These are phyloP conservation scores for Eupsilia transversa DNA, from an alignment of 2,888 invertebrate genomes.

Conservation along the genomic window DNA sequence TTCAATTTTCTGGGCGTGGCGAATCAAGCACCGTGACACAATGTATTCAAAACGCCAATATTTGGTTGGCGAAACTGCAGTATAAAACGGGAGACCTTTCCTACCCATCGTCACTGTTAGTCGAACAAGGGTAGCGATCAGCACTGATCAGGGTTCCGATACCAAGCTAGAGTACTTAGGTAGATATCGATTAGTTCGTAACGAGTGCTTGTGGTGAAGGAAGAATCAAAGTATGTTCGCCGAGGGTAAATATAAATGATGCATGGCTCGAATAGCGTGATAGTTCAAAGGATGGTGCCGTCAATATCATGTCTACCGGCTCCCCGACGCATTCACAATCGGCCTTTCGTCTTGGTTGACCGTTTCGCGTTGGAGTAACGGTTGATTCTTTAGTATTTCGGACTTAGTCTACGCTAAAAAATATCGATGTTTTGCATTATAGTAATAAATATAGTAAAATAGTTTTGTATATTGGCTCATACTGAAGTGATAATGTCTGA, in stretches of 20 bases:
- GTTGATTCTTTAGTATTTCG: constrained; percentile 32
- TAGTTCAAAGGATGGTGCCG: constrained; percentile 88
- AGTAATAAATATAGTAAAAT: constrained; percentile 1
- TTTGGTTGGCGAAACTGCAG: constrained; percentile 85
- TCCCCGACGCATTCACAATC: constrained; percentile 78
- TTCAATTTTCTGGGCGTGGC: constrained; percentile 91
- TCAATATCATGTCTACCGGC: constrained; percentile 78
- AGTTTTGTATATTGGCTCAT: constrained; percentile 30
- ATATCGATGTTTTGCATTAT: constrained; percentile 5
- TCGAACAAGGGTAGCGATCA: constrained; percentile 78
- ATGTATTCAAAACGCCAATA: constrained; percentile 90
- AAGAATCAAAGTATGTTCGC: constrained; percentile 90
- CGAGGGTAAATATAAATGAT: constrained; percentile 90
- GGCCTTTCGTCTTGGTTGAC: constrained; percentile 72
- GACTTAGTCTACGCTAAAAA: constrained; percentile 17
- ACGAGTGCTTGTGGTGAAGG: constrained; percentile 84
- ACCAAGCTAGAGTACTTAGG: constrained; percentile 68
- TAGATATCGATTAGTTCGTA: constrained; percentile 85
- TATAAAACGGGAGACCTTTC: constrained; percentile 87
- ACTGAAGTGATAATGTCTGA: constrained; percentile 71
- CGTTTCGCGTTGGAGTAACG: constrained; percentile 48
- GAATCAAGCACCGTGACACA: constrained; percentile 90
- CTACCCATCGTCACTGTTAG: constrained; percentile 80
- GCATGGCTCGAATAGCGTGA: constrained; percentile 91
- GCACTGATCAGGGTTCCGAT: constrained; percentile 71